Base-by-base conservation (phyloP, 2,888 invertebrate species). In the Elysia crispata region DNA sequence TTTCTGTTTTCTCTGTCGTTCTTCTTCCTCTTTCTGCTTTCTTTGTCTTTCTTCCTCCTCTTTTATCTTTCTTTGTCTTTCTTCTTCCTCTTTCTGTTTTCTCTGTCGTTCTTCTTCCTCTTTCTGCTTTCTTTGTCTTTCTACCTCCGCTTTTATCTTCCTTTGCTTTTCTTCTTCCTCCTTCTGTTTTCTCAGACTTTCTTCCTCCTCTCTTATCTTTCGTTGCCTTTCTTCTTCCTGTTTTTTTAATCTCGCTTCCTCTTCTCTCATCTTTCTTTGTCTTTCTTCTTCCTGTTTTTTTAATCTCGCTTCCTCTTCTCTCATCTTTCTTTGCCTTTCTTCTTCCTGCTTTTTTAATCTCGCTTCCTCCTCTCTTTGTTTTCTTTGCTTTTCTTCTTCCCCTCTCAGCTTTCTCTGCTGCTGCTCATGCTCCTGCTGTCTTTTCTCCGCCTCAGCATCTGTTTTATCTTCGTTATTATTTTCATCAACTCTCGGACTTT, bases 51-150 rank as follows among this genome's bases (percentile, higher is more conserved):
- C 49, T 60, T 66, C 54, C 67, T 62, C 73, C 60, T 23, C 20
- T 49, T 30, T 66, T 66, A 20, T 25, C 33, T 62, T 23, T 20
- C 18, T 13, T 73, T 67, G 72, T 30, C 18, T 64, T 28, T 76
- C 49, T 66, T 66, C 23, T 79, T 80, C 41, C 73, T 77, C 57
- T 70, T 33, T 20, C 49, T 80, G 30, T 77, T 41, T 67, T 62
- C 49, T 69, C 41, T 23, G 23, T 41, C 50, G 20, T 33, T 66
- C 41, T 49, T 50, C 64, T 66, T 72, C 60, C 75, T 31, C 18
- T 69, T 41, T 67, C 41, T 72, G 18, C 11, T 50, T n/a, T 30
- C 25, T 23, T 13, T 11, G 11, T 73, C 6, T n/a, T 54, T 73
- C 54, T 28, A 13, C 57, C n/a, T 15, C 50, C 30, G 13, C 54